Base-by-base conservation (phyloP, 2,797 vertebrate species). In the Poeciliopsis infans region DNA sequence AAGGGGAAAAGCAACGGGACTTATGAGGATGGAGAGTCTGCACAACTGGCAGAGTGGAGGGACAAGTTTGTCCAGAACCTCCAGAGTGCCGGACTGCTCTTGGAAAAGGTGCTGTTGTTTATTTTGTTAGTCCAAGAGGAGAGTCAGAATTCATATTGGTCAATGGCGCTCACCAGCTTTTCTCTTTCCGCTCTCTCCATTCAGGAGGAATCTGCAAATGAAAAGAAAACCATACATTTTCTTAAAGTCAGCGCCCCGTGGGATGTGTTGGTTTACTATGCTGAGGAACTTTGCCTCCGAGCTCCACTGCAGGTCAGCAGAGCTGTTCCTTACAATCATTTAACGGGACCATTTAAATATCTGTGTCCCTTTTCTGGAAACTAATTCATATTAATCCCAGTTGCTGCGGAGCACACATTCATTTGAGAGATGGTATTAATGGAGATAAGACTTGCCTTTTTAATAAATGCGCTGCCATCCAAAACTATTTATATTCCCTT, bases 201-300 rank as follows among this genome's bases (percentile, higher is more conserved):
- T 36, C n/a, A 96, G 96, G 96, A 96, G 88, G 94, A 95, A 91
- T 95, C 91, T 0, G 83, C 88, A 0, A 95, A 94, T 51, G 94
- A 95, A 72, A 94, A 92, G 89, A 95, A 92, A 85, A 95, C 94
- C 0, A 88, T 96, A n/a, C 94, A 95, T 80, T 97, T 95, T 79
- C 78, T 96, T 85, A 95, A 96, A 83, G 92, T 96, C 4, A 96
- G 92, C 0, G 93, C 94, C 36, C 96, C 95, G 1, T 96, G 96
- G 96, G 95, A 96, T 28, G 92, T 95, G 77, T 68, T 95, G 85
- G 90, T 95, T 59, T 95, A 85, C 81, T 96, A 95, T 1, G 95
- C 95, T 0, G 96, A 96, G 82, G 95, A 97, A 76, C 94, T 96
- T 75, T 93, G 94, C 79, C 89, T 96, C 45, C 93, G 95, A 89